phyloP scores from a whole-genome alignment of 2,888 invertebrate species.

The Rhimphoctona megacephalus region DNA sequence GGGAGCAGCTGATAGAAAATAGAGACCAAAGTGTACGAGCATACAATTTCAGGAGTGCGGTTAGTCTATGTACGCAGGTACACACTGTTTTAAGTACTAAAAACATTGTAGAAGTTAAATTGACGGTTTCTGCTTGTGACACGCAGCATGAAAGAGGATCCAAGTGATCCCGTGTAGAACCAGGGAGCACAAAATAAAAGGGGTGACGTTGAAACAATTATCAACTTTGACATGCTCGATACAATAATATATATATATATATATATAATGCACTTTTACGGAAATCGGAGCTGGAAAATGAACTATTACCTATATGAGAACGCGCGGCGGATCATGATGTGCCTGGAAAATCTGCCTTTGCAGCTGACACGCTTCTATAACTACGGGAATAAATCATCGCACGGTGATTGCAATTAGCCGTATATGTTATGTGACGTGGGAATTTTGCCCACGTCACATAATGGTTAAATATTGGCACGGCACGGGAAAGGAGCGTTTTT shows the following conservation, averaged over 20 bases:
- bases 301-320: too few relatives aligned
- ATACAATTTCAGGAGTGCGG: conserved; percentile 4
- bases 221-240: conserved; percentile 18
- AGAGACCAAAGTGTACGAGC: conserved; percentile 12
- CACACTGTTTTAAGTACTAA: background rate
- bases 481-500: too few relatives aligned
- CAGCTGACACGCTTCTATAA: too few relatives aligned
- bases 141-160: conserved; percentile 11
- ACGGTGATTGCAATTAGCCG: too few relatives aligned
- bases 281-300: background rate
- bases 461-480: too few relatives aligned
- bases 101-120: conserved; percentile 19
- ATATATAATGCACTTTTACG: background rate
- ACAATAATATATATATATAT: too few relatives aligned
- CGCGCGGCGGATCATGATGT: too few relatives aligned
- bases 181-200: background rate
- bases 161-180: background rate
- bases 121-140: conserved; percentile 11
- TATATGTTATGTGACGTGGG: too few relatives aligned
- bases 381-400: too few relatives aligned
- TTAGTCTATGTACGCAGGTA: background rate
- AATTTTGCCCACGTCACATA: too few relatives aligned
- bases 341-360: too few relatives aligned
- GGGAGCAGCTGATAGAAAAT: background rate
- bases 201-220: conserved; percentile 16